Percentiles rank a stretch among this genome's conserved stretches.
Conservation (phyloP, 2,113 vertebrate species). For the Neogobius melanostomus region DNA sequence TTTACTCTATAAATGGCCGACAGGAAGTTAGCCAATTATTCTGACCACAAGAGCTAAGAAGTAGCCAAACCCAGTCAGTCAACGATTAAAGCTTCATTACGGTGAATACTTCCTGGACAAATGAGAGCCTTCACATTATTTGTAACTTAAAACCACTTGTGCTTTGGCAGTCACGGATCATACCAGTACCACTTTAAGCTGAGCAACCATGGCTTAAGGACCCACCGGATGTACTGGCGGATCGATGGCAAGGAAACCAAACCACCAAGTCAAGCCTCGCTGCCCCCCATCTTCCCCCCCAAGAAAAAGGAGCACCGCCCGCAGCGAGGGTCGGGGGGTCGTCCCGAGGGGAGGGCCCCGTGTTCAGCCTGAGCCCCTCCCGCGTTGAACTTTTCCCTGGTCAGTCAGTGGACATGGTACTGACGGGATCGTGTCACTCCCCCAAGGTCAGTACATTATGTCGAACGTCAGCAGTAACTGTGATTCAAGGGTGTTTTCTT, state of each 20-base stretch:
- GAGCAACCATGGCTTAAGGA: conserved; percentile 78
- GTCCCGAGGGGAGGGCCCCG: not conserved
- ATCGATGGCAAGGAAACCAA: conserved; percentile 40
- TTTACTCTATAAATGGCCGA: no score
- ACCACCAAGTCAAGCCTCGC: conserved; percentile 21
- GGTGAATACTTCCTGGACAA: no score
- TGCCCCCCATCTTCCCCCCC: conserved; percentile 26
- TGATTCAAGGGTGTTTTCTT: not conserved
- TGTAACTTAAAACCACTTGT: not conserved
- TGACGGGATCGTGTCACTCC: conserved; percentile 76
- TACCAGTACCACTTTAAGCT: conserved; percentile 80
- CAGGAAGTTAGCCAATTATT: no score
- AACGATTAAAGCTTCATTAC: no score
- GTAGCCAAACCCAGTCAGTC: no score
- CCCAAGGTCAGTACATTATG: conserved; percentile 72
- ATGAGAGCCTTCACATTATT: not conserved
- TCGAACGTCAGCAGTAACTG: no score
- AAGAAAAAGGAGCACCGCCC: not conserved
- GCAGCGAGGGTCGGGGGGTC: not conserved
- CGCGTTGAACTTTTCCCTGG: conserved; percentile 79
- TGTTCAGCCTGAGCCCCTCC: conserved; percentile 78
- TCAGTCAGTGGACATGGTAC: conserved; percentile 70
- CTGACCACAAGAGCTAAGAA: no score
- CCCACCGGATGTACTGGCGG: conserved; percentile 82
- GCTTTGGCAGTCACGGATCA: conserved; percentile 65